phyloP scores from a whole-genome alignment of 2,888 invertebrate genomes.

The Diarsia mendica region DNA sequence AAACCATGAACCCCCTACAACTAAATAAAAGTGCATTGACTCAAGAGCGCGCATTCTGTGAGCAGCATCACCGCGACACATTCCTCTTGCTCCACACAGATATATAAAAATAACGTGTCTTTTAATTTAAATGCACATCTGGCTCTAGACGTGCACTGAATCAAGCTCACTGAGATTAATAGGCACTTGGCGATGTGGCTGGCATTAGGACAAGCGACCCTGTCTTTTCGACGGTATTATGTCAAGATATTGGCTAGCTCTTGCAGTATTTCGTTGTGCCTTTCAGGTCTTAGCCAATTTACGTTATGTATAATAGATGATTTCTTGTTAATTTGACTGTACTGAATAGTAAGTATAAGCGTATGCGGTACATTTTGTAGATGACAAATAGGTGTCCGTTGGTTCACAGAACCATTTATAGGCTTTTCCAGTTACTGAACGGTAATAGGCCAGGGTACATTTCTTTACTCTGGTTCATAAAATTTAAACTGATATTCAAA shows the following conservation, averaged over 20 bases:
- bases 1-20: conserved; percentile 38
- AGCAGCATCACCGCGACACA: conserved; percentile 45
- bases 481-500: too few relatives aligned
- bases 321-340: not conserved
- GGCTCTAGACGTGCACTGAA: conserved; percentile 23
- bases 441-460: too few relatives aligned
- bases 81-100: conserved; percentile 35
- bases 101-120: conserved; percentile 52
- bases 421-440: too few relatives aligned
- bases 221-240: not conserved
- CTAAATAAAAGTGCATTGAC: conserved; percentile 64
- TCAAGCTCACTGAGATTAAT: conserved; percentile 45
- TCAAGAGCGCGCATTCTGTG: conserved; percentile 53
- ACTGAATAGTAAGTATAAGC: too few relatives aligned
- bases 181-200: conserved; percentile 21
- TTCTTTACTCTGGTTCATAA: too few relatives aligned
- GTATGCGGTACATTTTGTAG: too few relatives aligned
- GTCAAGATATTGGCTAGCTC: not conserved
- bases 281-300: not conserved
- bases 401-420: too few relatives aligned
- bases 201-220: not conserved
- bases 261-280: not conserved
- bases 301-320: not conserved
- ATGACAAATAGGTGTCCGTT: too few relatives aligned
- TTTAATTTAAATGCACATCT: conserved; percentile 53